Percentiles rank a stretch among this genome's conserved stretches.
These are phyloP conservation scores for Dorcus hopei DNA, from an alignment of 2,888 invertebrate genomes.

Conservation along the genomic window DNA sequence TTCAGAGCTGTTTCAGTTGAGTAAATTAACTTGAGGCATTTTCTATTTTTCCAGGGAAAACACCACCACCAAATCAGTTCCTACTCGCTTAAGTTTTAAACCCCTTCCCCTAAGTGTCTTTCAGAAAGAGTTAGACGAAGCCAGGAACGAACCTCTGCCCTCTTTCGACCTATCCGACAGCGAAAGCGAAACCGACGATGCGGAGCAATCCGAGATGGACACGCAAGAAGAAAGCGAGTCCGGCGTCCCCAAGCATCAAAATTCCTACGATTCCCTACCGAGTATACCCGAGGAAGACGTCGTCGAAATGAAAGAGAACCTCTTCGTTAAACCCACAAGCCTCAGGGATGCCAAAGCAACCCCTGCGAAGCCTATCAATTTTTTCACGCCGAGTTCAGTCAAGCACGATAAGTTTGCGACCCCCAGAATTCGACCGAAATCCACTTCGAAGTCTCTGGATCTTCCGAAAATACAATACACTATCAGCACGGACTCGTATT, in stretches of 20 bases:
- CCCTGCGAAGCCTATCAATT: background rate
- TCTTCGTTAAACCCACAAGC: background rate
- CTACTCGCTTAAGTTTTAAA: background rate
- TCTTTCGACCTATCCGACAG: background rate
- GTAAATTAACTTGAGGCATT: too few relatives aligned
- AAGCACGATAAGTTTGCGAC: background rate
- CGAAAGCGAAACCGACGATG: background rate
- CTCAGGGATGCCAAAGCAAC: background rate
- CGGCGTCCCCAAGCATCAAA: too few relatives aligned
- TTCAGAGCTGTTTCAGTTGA: too few relatives aligned
- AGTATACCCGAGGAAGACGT: background rate
- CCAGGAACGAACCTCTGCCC: conserved; percentile 22
- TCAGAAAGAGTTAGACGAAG: conserved; percentile 23
- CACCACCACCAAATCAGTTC: too few relatives aligned
- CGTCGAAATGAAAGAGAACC: background rate
- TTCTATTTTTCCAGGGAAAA: too few relatives aligned
- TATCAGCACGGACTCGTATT: background rate
- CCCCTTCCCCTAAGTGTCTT: conserved; percentile 22
- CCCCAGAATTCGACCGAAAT: background rate
- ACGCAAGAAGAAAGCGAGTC: conserved; percentile 2
- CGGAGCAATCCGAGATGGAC: background rate
- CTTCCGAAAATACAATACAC: background rate
- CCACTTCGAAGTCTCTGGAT: background rate
- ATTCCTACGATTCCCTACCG: too few relatives aligned
- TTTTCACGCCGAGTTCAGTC: too few relatives aligned